Conservation (phyloP, 2,888 invertebrate genomes). For the Leptarthrus brevirostris region DNA sequence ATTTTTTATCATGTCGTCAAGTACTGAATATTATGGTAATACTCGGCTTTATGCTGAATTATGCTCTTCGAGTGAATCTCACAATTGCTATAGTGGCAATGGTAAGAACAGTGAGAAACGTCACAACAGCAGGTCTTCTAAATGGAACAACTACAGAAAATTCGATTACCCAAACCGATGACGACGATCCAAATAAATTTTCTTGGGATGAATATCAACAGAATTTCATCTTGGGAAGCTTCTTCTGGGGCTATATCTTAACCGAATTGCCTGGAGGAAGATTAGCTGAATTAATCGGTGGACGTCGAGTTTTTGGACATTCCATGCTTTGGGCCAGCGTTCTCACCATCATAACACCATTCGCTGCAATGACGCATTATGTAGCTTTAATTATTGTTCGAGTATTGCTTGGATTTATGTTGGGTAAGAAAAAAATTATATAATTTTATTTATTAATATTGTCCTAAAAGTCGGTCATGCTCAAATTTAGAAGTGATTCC, state of each 20-base stretch:
- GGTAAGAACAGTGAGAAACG: slow-evolving; percentile 68
- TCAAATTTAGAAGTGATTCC: too few species aligned
- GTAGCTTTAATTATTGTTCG: slow-evolving; percentile 78
- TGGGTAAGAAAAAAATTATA: slow-evolving; percentile 66
- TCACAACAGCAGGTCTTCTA: slow-evolving; percentile 2
- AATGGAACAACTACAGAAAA: slow-evolving; percentile 40
- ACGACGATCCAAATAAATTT: slow-evolving; percentile 69
- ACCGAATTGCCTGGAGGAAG: slow-evolving; percentile 91
- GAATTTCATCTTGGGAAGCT: slow-evolving; percentile 84
- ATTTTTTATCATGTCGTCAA: slow-evolving; percentile 80
- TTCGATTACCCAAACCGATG: slow-evolving; percentile 47
- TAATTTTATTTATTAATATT: background rate
- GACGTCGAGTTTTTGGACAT: slow-evolving; percentile 85
- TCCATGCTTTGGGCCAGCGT: slow-evolving; percentile 85
- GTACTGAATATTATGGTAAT: slow-evolving; percentile 87
- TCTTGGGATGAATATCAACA: slow-evolving; percentile 83
- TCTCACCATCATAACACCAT: slow-evolving; percentile 83
- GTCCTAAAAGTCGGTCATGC: too few species aligned
- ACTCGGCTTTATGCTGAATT: slow-evolving; percentile 90
- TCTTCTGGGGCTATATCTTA: slow-evolving; percentile 93
- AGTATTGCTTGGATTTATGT: slow-evolving; percentile 79
- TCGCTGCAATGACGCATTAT: slow-evolving; percentile 77
- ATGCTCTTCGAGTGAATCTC: slow-evolving; percentile 86
- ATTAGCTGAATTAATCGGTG: slow-evolving; percentile 85
- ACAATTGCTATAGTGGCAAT: slow-evolving; percentile 89